A percentile compares a stretch with the other conserved stretches of the same genome.
Conservation (phyloP, 2,113 vertebrate species). For the Peromyscus polionotus region DNA sequence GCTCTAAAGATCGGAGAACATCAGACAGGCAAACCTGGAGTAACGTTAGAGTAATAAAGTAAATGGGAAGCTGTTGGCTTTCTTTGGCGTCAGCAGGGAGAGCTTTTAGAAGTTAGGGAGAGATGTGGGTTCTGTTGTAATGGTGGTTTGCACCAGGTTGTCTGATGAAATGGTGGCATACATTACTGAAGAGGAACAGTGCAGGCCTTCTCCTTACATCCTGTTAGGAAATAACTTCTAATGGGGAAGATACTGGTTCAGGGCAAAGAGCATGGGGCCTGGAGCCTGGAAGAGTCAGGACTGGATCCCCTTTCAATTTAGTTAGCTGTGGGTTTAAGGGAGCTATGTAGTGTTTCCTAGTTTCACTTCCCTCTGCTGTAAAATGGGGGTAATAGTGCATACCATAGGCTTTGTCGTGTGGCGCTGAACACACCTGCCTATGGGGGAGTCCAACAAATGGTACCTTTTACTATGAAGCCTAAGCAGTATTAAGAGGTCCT, state of each 20-base stretch:
- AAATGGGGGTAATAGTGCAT: neutral
- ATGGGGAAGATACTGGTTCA: neutral
- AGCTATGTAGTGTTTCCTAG: neutral
- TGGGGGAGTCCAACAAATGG: neutral
- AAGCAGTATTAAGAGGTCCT: neutral
- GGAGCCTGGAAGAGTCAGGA: neutral
- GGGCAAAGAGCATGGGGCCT: neutral
- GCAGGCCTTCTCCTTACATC: neutral
- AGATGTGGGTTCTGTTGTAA: neutral
- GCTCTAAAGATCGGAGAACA: conserved; percentile 14
- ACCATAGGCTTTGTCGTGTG: neutral
- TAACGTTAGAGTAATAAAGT: neutral
- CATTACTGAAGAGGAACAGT: neutral
- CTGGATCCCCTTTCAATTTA: neutral
- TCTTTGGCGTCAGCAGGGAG: neutral
- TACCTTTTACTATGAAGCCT: neutral
- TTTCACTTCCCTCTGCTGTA: neutral
- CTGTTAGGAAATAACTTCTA: neutral
- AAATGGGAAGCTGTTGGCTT: conserved; percentile 32
- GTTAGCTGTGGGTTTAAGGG: neutral
- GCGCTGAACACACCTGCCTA: neutral
- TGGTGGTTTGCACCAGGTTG: neutral
- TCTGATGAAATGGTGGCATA: neutral
- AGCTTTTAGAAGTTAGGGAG: neutral
- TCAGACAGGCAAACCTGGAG: neutral